Evolutionary conservation across 2,888 invertebrate genomes (phyloP), one percentile per base, ranked within the genome.

Genomic region (Diarsia rubi): DNA sequence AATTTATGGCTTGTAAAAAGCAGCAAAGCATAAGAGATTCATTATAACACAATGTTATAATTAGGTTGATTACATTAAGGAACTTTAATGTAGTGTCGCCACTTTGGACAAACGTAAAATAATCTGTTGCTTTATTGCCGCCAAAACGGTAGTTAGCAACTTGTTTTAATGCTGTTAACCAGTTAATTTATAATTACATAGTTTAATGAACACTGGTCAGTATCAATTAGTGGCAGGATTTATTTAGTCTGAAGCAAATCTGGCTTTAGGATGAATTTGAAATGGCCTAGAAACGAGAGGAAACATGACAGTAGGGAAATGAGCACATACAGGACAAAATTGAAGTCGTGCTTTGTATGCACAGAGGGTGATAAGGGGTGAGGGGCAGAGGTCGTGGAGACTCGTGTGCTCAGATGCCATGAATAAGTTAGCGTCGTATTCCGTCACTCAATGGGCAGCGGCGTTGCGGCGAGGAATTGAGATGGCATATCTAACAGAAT

Each of bases 371-470:
- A 92, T 91, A 91, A 90, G 91, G 90, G 89, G 88, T 88, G 90
- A 82, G 88, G 85, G 83, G 78, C 78, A 68, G 85, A 81, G 87
- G 85, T 83, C 84, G 83, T 78, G 80, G 84, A 79, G 82, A 67
- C 81, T 83, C 84, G 88, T 75, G 83, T 75, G 88, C 85, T 85
- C 90, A 88, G 88, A 90, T 90, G 90, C 88, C 91, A 93, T 94
- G 93, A 94, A 95, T 95, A 94, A 93, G 81, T 94, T 88, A 94
- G 88, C 84, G 84, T 77, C 79, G 85, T 89, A 91, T 91, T 92
- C 90, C 87, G 89, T 86, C 92, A 89, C 89, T 90, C 91, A 91
- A 92, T 90, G 90, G 88, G 87, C 89, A 90, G 88, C 86, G 86
- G 80, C 83, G 83, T 75, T 82, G 84, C 83, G 71, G 69, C 42